Base-by-base conservation (phyloP, 2,888 invertebrate genomes). In the Tricholauxania praeusta region DNA sequence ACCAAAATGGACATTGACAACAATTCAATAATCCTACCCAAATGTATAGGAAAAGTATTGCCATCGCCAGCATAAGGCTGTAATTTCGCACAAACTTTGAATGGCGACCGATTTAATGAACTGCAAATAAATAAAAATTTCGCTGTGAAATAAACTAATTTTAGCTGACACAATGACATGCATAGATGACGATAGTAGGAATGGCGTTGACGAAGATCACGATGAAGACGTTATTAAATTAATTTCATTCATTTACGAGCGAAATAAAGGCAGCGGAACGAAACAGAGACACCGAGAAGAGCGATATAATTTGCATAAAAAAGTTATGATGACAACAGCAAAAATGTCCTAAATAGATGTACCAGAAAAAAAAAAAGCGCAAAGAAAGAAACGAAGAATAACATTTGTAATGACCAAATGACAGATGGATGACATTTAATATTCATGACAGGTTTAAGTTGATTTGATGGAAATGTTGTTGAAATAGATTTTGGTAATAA, bases 341-440 rank as follows among this genome's bases (percentile, higher is more conserved):
- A 64, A 6, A 22, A 64, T 19, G 6, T 51, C 22, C 51, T 39
- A 10, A 39, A 51, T 51, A 19, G 19, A 22, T 19, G 51, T 22
- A 64, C 17, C 22, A 63, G 63, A 32, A 28, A 52, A 52, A 39
- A 32, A 17, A 10, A 39, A 10, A 19, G n/a, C 47, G 14, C 12
- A 39, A 12, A 57, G 47, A 8, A 47, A 47, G 28, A 32, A n/a
- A 14, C 14, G 15, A 32, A 64, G 8, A 64, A 55, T 48, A 47
- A 19, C n/a, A 47, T 67, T 39, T 67, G n/a, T 47, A 67, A 57
- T 57, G 67, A 57, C 55, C 55, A 67, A 67, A 55, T 67, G 67
- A 67, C 67, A 67, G 67, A 67, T 67, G 67, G 55, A 67, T 57
- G 66, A 39, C 67, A 67, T 67, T 67, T 39, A 67, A 57, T 67